Base-by-base conservation (phyloP, 2,888 invertebrate species). In the Epinotia nisella region DNA sequence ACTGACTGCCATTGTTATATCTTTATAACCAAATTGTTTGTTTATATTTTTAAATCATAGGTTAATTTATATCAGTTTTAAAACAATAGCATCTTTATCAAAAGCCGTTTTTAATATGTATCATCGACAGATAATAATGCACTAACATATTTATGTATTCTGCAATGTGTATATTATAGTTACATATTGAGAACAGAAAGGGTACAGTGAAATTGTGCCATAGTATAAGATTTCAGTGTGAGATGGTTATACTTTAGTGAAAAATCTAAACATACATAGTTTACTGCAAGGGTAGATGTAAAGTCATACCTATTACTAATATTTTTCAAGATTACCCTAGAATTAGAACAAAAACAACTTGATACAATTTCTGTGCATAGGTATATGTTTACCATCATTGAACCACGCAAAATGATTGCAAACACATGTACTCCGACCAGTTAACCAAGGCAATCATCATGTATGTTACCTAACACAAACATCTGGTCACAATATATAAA, bases 401-500 rank as follows among this genome's bases (percentile, higher is more conserved):
- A 51, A 19, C 55, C n/a, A 49, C 11, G 69, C 58, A 55, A 64
- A 73, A 73, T 58, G 68, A 73, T 73, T 59, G 73, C 62, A 69
- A 68, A 59, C 68, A 73, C 68, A 73, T 73, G 73, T 68, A 69
- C 60, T 58, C 39, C 15, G 58, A 51, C 61, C 68, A 69, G 58
- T 62, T 11, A 69, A 69, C 58, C 73, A 73, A 73, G 73, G 73
- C 53, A 64, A 69, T 73, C 68, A 64, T 69, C 73, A 69, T 59
- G 39, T 56, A 61, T 68, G 69, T 73, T 73, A 73, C 73, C 73
- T 73, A 73, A 73, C 62, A 73, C 41, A 21, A 68, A 69, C 73
- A 73, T 73, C 73, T 73, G 73, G 84, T 49, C 49, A 51, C 49
- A 55, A 62, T 68, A 51, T 49, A 61, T 62, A 55, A 13, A 49